These are phyloP conservation scores for Patella pellucida DNA, from an alignment of 2,888 invertebrate genomes.

Conservation along the genomic window DNA sequence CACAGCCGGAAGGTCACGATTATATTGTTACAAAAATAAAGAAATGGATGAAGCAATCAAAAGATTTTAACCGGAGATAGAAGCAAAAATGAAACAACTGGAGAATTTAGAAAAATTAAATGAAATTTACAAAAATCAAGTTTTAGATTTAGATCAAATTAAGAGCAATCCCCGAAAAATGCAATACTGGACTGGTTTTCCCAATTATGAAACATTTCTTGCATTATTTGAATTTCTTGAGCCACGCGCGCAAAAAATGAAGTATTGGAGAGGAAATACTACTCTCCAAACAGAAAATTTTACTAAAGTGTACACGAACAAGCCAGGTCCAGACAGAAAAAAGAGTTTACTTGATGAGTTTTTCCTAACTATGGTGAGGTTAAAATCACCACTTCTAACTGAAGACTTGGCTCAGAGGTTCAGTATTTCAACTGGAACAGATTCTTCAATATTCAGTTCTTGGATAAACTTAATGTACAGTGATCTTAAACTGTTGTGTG, in stretches of 20 bases:
- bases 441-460: slow-evolving; percentile 17
- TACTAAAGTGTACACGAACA: neutral
- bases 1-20: no score
- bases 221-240: slow-evolving; percentile 15
- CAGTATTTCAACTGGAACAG: slow-evolving; percentile 9
- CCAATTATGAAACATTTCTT: slow-evolving; percentile 20
- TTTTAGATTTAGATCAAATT: neutral
- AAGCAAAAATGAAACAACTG: no score
- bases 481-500: slow-evolving; percentile 24
- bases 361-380: slow-evolving; percentile 24
- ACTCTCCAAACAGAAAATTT: slow-evolving; percentile 13
- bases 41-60: no score
- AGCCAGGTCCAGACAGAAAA: slow-evolving; percentile 20
- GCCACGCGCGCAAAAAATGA: slow-evolving; percentile 16
- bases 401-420: slow-evolving; percentile 20
- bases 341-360: slow-evolving; percentile 19
- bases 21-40: no score
- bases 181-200: slow-evolving; percentile 25
- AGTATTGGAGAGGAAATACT: slow-evolving; percentile 22
- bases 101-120: no score
- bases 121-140: no score
- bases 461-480: slow-evolving; percentile 25
- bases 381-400: slow-evolving; percentile 18
- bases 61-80: no score
- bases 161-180: slow-evolving; percentile 9